Base-by-base conservation (phyloP, 2,888 invertebrate genomes). In the Nomada ruficornis region DNA sequence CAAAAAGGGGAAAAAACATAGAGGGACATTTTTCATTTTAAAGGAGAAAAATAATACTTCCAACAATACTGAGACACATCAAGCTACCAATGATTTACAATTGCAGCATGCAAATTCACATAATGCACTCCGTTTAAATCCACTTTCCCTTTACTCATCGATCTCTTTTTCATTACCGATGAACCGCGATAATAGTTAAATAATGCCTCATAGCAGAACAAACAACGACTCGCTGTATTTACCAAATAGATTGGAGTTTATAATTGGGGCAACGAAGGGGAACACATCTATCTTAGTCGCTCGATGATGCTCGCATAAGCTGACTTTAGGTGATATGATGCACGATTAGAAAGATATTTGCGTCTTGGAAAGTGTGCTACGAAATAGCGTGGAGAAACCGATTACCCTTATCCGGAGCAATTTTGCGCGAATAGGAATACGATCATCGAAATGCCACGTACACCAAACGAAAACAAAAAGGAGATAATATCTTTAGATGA, bases 261-360 rank as follows among this genome's bases (percentile, higher is more conserved):
- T 90, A 92, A 92, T 92, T 91, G 87, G 92, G 87, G 86, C 92
- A 80, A 84, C 77, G 84, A 82, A 88, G 85, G 86, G 80, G 88
- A 89, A 86, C 82, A 65, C 72, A 81, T 82, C 77, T 82, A 80
- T 82, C 78, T 85, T 78, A 62, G 83, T 82, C 79, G 70, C 57
- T 20, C 67, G 68, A 82, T 59, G 71, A 63, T 83, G 54, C 69
- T 68, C 79, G 20, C 79, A 67, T 74, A 71, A 84, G 59, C 65
- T 65, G 65, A 73, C 73, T 74, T 83, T 80, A 73, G 70, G 64
- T 42, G 79, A 83, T 83, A 83, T 76, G 83, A 54, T 72, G 54
- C 20, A 79, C 75, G 83, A 83, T 83, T 83, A 83, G 69, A 75
- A 79, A 75, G 68, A 83, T 82, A 79, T 76, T 79, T 76, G 55